Evolutionary conservation across 2,113 vertebrate genomes (phyloP).

Genomic region (Herpailurus yagouaroundi): DNA sequence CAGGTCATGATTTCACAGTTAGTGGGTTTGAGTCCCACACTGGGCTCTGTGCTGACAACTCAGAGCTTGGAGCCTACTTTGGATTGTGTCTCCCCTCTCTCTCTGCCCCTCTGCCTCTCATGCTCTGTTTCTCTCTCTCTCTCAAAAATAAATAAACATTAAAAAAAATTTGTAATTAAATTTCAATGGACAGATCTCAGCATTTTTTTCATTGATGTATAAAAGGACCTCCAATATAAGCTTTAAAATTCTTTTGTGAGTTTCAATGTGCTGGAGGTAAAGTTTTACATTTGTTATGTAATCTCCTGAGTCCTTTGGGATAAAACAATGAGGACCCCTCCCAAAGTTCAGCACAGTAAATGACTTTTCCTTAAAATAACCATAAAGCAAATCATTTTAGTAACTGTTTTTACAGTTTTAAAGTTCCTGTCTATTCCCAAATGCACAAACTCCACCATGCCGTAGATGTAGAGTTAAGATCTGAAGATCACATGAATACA

Average conservation of each 20-base stretch:
- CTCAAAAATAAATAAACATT: no score
- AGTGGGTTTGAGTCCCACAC: no score
- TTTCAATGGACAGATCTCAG: neutral
- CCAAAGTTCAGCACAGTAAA: slow-evolving; percentile 58
- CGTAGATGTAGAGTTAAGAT: slow-evolving; percentile 69
- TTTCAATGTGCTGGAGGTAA: slow-evolving; percentile 30
- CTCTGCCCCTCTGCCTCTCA: no score
- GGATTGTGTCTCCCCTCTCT: no score
- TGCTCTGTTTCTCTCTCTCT: no score
- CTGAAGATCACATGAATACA: slow-evolving; percentile 57
- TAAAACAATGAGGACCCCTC: neutral
- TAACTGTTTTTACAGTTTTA: slow-evolving; percentile 58
- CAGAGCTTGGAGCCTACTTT: no score
- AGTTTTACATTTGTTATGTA: neutral
- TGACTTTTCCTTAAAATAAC: slow-evolving; percentile 69
- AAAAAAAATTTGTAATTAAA: neutral
- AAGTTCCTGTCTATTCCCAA: slow-evolving; percentile 74
- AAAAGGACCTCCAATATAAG: slow-evolving; percentile 39
- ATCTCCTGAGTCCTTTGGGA: slow-evolving; percentile 51
- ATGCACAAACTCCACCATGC: neutral
- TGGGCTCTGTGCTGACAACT: no score
- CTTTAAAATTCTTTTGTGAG: slow-evolving; percentile 36
- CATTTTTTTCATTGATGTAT: neutral
- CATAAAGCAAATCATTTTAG: slow-evolving; percentile 74
- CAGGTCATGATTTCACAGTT: no score